A percentile compares a stretch with the other conserved stretches of the same genome.
Conservation (phyloP, 2,888 invertebrate genomes). For the Globia sparganii region DNA sequence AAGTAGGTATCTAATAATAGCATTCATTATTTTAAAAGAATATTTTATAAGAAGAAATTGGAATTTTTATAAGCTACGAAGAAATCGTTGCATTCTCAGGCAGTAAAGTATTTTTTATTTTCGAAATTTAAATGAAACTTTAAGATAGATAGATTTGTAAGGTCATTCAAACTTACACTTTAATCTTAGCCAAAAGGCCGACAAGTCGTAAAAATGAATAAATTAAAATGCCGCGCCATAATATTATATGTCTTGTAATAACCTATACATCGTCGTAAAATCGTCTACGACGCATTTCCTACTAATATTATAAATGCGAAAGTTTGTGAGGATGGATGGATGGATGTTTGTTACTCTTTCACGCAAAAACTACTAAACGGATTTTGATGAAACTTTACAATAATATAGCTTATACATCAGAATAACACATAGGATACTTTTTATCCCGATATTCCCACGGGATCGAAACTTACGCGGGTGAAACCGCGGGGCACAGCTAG, state of each 20-base stretch:
- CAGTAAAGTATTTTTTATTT: neutral
- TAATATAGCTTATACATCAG: no score
- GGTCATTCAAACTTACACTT: constrained; percentile 3
- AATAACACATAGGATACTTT: no score
- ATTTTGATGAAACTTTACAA: no score
- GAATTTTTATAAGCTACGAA: neutral
- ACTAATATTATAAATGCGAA: no score
- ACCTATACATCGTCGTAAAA: constrained; percentile 25
- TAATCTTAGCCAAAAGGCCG: no score
- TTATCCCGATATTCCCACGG: no score
- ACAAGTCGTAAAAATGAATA: constrained; percentile 23
- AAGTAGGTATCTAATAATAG: constrained; percentile 14
- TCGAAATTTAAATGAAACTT: neutral
- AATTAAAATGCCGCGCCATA: constrained; percentile 14
- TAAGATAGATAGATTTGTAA: neutral
- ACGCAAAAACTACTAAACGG: no score
- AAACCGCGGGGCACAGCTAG: no score
- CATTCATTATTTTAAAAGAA: neutral
- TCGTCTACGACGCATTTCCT: constrained; percentile 21
- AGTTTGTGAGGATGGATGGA: no score
- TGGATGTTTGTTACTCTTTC: no score
- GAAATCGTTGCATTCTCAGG: neutral
- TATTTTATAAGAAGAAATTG: neutral
- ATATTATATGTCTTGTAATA: constrained; percentile 6
- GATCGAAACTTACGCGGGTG: no score